phyloP scores from a whole-genome alignment of 2,113 vertebrate species.

The Gadus chalcogrammus region DNA sequence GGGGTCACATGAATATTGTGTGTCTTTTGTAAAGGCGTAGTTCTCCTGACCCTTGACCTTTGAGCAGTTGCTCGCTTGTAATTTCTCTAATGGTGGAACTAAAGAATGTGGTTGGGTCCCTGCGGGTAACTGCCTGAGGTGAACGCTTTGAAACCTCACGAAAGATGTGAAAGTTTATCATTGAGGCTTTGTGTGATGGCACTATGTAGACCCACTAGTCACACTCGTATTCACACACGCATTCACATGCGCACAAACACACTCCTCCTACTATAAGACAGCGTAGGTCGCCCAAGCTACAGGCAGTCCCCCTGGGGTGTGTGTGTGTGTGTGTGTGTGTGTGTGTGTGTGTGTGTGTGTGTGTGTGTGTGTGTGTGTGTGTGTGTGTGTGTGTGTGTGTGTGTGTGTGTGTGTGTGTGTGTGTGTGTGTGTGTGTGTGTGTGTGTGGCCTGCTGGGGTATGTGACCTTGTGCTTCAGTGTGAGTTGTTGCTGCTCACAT shows the following conservation, averaged over 20 bases:
- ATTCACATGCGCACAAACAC: slow-evolving; percentile 23
- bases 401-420: slow-evolving; percentile 1
- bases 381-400: background rate
- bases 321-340: slow-evolving; percentile 18
- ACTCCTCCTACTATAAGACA: slow-evolving; percentile 7
- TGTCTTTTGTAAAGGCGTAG: too few relatives aligned
- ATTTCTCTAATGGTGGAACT: too few relatives aligned
- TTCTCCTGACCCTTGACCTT: background rate
- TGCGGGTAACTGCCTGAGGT: too few relatives aligned
- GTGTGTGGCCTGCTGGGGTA: background rate
- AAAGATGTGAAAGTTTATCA: too few relatives aligned
- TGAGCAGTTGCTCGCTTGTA: background rate
- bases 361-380: slow-evolving; percentile 8
- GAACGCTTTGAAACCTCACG: too few relatives aligned
- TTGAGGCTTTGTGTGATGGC: too few relatives aligned
- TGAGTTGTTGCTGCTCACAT: background rate
- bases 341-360: slow-evolving; percentile 16
- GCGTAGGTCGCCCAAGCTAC: slow-evolving; percentile 8
- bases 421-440: slow-evolving; percentile 2
- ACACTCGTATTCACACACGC: slow-evolving; percentile 1
- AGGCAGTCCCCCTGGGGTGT: slow-evolving; percentile 21
- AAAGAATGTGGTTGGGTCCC: too few relatives aligned
- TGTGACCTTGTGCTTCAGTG: background rate
- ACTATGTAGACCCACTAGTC: background rate
- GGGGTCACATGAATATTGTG: too few relatives aligned